Evolutionary conservation across 2,797 vertebrate genomes (phyloP), one percentile per base, ranked within the genome.

Genomic region (Phrynocephalus guinanensis): DNA sequence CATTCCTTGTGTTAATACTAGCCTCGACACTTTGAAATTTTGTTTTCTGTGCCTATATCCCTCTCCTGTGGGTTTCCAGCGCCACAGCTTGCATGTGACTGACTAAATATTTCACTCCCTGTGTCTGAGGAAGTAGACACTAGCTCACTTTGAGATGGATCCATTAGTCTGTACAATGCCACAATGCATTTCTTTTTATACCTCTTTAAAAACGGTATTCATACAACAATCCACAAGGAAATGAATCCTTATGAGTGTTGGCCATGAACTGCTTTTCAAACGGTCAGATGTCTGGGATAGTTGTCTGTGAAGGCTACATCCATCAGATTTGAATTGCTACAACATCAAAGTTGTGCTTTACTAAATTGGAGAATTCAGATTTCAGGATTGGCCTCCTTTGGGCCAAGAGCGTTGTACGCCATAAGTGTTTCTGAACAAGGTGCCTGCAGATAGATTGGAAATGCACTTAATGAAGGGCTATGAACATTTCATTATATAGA

Each of bases 401-500:
- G 15, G 24, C 22, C 50, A 6, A 82, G 68, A 52, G n/a, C 26
- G 8, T 81, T 77, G 44, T 13, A 50, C 33, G 28, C 44, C 67
- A 30, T 44, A 75, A 76, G 56, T 28, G 63, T 67, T 82, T 76
- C 60, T 67, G 71, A 87, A 82, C 16, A 28, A 75, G 72, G 44
- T 2, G 38, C 71, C 60, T 7, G 20, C 76, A 91, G 90, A 22
- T 70, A 90, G 20, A 88, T 1, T 60, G 88, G 78, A 79, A 83
- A 26, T 33, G 3, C 63, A 84, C 83, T 92, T 77, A 11, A 73
- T 91, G 90, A 87, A 70, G 91, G 73, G 15, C 66, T 75, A 0
- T 82, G 86, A 68, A 24, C 18, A 72, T 87, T 90, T 91, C 83
- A 87, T 87, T 88, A 91, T 84, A 82, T 68, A 87, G 56, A 91